A percentile compares a stretch with the other conserved stretches of the same genome.
Evolutionary conservation across 2,888 invertebrate species (phyloP).

Genomic region (Alitta virens): DNA sequence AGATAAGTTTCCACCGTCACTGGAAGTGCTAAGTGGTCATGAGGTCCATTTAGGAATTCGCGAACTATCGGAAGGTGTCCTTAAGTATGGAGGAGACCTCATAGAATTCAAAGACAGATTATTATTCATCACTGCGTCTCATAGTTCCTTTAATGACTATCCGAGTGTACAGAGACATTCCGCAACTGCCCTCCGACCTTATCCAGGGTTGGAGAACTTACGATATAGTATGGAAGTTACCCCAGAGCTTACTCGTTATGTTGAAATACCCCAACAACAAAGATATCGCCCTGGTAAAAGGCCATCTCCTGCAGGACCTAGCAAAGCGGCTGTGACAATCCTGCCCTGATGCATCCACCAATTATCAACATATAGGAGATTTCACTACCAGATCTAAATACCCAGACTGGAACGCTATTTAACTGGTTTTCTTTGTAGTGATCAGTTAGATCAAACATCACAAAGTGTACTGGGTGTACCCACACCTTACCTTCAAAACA

Average conservation of each 20-base stretch:
- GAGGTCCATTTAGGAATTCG: slow-evolving; percentile 45
- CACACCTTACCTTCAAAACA: too few relatives aligned
- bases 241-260: slow-evolving; percentile 6
- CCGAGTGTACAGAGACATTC: slow-evolving; percentile 37
- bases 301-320: too few relatives aligned
- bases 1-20: slow-evolving; percentile 46
- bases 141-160: slow-evolving; percentile 29
- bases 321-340: too few relatives aligned
- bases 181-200: slow-evolving; percentile 7
- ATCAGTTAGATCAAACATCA: too few relatives aligned
- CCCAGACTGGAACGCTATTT: too few relatives aligned
- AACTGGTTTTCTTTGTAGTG: too few relatives aligned
- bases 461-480: too few relatives aligned
- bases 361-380: too few relatives aligned
- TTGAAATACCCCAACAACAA: too few relatives aligned
- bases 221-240: slow-evolving; percentile 18
- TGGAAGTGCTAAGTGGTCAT: slow-evolving; percentile 43
- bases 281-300: too few relatives aligned
- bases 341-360: too few relatives aligned
- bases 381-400: too few relatives aligned
- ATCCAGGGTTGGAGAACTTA: slow-evolving; percentile 1
- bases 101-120: slow-evolving; percentile 50
- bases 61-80: slow-evolving; percentile 49
- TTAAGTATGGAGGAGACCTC: slow-evolving; percentile 49
- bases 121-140: slow-evolving; percentile 45